A percentile compares a stretch with the other conserved stretches of the same genome.
Evolutionary conservation across 2,797 vertebrate genomes (phyloP).

Genomic region (Hoplostethus atlanticus): DNA sequence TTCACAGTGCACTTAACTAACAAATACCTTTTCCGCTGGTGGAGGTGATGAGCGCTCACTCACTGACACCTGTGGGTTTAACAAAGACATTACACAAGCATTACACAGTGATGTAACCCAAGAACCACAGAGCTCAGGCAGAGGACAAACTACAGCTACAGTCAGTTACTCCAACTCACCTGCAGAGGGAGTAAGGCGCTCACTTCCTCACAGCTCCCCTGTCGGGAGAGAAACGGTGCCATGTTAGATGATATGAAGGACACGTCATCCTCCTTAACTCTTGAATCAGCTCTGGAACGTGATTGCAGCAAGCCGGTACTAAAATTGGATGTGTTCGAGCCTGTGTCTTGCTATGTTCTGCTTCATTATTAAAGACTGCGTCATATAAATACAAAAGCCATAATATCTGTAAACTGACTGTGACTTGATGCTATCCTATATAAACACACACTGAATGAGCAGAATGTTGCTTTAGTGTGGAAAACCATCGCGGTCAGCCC

Average conservation of each 20-base stretch:
- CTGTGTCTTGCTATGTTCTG: neutral
- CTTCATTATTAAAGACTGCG: neutral
- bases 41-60: constrained; percentile 68
- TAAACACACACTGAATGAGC: constrained; percentile 43
- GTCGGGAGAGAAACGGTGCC: constrained; percentile 52
- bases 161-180: constrained; percentile 71
- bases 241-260: constrained; percentile 42
- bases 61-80: constrained; percentile 82
- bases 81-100: constrained; percentile 71
- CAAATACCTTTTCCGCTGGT: constrained; percentile 69
- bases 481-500: constrained; percentile 62
- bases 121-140: constrained; percentile 24
- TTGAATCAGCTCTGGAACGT: constrained; percentile 23
- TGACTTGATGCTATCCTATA: constrained; percentile 15
- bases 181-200: constrained; percentile 79
- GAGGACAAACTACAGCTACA: neutral
- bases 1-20: constrained; percentile 5
- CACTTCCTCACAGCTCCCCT: constrained; percentile 75
- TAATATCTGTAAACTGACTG: neutral
- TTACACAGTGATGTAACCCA: constrained; percentile 47
- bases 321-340: neutral
- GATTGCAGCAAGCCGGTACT: neutral
- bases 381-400: neutral
- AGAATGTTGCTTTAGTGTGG: constrained; percentile 50
- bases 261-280: constrained; percentile 43